Conservation (phyloP, 2,888 invertebrate genomes). For the Campoletis raptor region DNA sequence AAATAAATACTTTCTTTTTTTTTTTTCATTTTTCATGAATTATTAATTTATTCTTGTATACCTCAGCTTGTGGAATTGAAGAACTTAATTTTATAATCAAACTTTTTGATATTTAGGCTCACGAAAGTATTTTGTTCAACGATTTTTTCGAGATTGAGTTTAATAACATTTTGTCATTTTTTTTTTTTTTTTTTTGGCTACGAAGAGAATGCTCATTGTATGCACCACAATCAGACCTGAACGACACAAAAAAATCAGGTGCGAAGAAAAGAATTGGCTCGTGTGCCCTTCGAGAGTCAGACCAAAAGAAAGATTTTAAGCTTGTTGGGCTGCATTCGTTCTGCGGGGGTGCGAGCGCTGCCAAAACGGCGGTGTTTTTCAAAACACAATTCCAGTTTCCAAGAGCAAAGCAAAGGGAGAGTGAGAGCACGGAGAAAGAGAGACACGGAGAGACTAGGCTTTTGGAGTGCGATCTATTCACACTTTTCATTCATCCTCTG, state of each 20-base stretch:
- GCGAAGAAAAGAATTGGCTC: constrained; percentile 64
- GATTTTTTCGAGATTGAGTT: no score
- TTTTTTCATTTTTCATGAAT: background rate
- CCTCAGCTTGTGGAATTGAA: background rate
- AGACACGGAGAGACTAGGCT: constrained; percentile 12
- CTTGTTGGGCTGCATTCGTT: constrained; percentile 20
- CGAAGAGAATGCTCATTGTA: background rate
- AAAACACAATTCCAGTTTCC: background rate
- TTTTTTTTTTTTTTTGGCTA: no score
- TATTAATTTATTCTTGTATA: background rate
- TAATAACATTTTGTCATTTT: no score
- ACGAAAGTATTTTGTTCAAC: background rate
- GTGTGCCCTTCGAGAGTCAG: constrained; percentile 55
- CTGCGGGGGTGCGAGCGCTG: constrained; percentile 30
- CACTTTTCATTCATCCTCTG: constrained; percentile 49
- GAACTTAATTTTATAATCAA: background rate
- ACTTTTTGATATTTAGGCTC: background rate
- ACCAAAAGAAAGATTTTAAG: constrained; percentile 30
- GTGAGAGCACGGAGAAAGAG: background rate
- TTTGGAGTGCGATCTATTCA: constrained; percentile 62
- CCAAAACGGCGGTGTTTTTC: constrained; percentile 44
- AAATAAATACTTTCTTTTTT: background rate
- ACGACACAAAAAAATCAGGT: constrained; percentile 56
- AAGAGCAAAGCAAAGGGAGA: constrained; percentile 8
- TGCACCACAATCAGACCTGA: constrained; percentile 7